These are phyloP conservation scores for Nansenia antarctica DNA, from an alignment of 2,113 vertebrate genomes.

Conservation along the genomic window DNA sequence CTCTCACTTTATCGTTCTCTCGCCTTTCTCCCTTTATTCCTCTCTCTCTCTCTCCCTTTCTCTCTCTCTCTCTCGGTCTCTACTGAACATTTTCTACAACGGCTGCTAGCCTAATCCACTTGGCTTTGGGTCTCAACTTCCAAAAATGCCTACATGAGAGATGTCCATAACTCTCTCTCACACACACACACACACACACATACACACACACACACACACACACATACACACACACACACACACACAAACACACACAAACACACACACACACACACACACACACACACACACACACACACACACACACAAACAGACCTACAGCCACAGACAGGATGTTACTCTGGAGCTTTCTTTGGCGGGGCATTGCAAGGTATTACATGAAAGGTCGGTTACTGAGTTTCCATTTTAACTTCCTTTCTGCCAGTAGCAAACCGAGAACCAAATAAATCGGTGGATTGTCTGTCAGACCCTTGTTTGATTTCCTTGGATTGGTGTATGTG, in stretches of 20 bases:
- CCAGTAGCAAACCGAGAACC: slow-evolving; percentile 40
- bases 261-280: neutral
- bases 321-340: slow-evolving; percentile 18
- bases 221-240: slow-evolving; percentile 20
- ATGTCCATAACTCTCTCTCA: slow-evolving; percentile 46
- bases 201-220: slow-evolving; percentile 15
- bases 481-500: slow-evolving; percentile 33
- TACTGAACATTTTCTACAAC: slow-evolving; percentile 69
- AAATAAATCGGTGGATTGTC: slow-evolving; percentile 59
- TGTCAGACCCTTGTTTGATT: slow-evolving; percentile 50
- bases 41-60: slow-evolving; percentile 9
- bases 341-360: slow-evolving; percentile 50
- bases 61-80: slow-evolving; percentile 15
- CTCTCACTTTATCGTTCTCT: neutral
- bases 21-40: slow-evolving; percentile 6
- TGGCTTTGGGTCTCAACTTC: slow-evolving; percentile 62
- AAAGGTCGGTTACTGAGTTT: slow-evolving; percentile 66
- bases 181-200: neutral
- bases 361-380: slow-evolving; percentile 56
- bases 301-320: too few species aligned
- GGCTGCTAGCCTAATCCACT: slow-evolving; percentile 59
- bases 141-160: slow-evolving; percentile 53
- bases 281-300: slow-evolving; percentile 2
- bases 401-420: slow-evolving; percentile 53
- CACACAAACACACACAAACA: too few species aligned